A percentile compares a stretch with the other conserved stretches of the same genome.
Conservation (phyloP, 2,888 invertebrate species). For the Pecten maximus region DNA sequence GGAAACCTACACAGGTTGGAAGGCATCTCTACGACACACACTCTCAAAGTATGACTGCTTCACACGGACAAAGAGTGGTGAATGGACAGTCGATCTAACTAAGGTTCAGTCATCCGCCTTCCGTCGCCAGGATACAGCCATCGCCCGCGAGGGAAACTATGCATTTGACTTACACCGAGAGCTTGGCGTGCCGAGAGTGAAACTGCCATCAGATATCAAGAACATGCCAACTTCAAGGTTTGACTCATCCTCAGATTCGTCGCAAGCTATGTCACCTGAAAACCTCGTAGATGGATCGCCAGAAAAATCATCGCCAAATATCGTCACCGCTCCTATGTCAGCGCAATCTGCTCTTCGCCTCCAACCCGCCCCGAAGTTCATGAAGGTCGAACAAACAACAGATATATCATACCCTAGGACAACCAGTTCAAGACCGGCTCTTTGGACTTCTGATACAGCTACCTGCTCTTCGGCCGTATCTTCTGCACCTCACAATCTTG, state of each 20-base stretch:
- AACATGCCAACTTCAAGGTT: background rate
- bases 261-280: background rate
- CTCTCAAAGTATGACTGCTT: slow-evolving; percentile 69
- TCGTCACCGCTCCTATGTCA: background rate
- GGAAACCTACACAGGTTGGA: slow-evolving; percentile 70
- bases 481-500: background rate
- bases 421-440: background rate
- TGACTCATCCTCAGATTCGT: background rate
- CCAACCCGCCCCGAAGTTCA: background rate
- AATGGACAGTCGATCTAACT: slow-evolving; percentile 67
- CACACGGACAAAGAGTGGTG: slow-evolving; percentile 52
- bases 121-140: slow-evolving; percentile 58
- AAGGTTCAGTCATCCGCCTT: slow-evolving; percentile 60
- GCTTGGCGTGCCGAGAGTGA: slow-evolving; percentile 57
- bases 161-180: slow-evolving; percentile 61
- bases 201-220: slow-evolving; percentile 41
- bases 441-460: background rate
- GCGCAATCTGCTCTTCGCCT: background rate
- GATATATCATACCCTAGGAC: background rate
- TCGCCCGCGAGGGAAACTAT: slow-evolving; percentile 53
- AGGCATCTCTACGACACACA: slow-evolving; percentile 71
- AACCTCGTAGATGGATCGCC: background rate
- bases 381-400: background rate
- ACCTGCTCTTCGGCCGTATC: background rate
- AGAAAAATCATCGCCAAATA: background rate